These are phyloP conservation scores for Enoplosus armatus DNA, from an alignment of 2,797 vertebrate species.

Conservation along the genomic window DNA sequence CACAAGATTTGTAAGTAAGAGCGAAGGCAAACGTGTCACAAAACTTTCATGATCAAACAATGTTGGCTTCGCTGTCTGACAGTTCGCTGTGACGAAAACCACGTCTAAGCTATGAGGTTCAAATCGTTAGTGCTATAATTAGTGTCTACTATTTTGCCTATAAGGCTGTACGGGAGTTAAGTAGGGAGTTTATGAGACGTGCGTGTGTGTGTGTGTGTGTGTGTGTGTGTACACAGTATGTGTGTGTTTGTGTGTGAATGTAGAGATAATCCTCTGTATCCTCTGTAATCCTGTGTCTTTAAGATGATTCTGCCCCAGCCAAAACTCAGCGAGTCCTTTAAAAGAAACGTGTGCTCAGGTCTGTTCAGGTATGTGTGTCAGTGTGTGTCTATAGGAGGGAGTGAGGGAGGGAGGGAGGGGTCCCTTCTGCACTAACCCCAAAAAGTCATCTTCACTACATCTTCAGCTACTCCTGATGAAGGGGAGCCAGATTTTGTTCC, in stretches of 20 bases:
- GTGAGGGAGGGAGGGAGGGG: constrained; percentile 39
- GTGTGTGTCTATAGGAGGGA: constrained; percentile 1
- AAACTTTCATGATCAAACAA: constrained; percentile 80
- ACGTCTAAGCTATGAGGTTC: constrained; percentile 24
- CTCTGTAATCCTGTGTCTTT: constrained; percentile 56
- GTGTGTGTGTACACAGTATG: constrained; percentile 13
- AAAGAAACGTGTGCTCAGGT: constrained; percentile 29
- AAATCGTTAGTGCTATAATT: constrained; percentile 56
- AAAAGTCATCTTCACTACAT: constrained; percentile 82
- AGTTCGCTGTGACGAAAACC: constrained; percentile 55
- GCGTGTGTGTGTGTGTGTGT: constrained; percentile 29
- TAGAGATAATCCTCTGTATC: constrained; percentile 36
- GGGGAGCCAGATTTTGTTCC: constrained; percentile 65
- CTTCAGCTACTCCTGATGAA: constrained; percentile 72
- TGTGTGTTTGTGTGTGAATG: constrained; percentile 21
- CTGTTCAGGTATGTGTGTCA: constrained; percentile 33
- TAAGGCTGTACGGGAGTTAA: constrained; percentile 14
- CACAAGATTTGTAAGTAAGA: constrained; percentile 66
- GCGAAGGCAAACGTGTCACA: constrained; percentile 70
- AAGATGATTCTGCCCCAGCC: constrained; percentile 44
- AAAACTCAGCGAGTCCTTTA: constrained; percentile 25
- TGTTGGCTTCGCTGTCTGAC: constrained; percentile 49
- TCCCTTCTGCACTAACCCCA: constrained; percentile 78
- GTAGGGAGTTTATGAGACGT: constrained; percentile 14
- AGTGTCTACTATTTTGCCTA: constrained; percentile 38